Evolutionary conservation across 2,888 invertebrate genomes (phyloP), one percentile per base, ranked within the genome.

Genomic region (Volucella inanis): DNA sequence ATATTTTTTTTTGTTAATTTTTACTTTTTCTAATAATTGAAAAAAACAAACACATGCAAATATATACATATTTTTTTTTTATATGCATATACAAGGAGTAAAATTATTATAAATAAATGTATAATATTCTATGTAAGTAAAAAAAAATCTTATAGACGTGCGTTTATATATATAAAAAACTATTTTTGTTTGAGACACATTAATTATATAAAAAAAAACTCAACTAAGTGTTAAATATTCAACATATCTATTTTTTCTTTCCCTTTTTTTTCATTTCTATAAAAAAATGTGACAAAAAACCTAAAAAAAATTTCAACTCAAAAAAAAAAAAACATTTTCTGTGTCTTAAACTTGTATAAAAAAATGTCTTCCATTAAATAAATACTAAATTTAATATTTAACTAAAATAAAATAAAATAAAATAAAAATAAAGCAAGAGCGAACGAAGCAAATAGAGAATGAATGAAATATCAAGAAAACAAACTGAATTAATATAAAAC

Each of bases 311-410:
- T 70, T 76, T 72, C 76, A 79, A 65, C 76, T 87, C 88, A 71
- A 88, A 87, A 89, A 86, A 87, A 89, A 86, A 89, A 90, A 90
- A 90, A 91, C 90, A 91, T 90, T 92, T 91, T 91, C 91, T 92
- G 91, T 91, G 91, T 91, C 91, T 91, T 91, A 91, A 92, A 92
- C 91, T 92, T 92, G 91, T 91, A 91, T 92, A 91, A 91, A 87
- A 22, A 91, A 90, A 91, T 91, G 91, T 91, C 91, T 91, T 91
- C 91, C 92, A 91, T 91, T 91, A 91, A 89, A 89, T 87, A 86
- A 90, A 90, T 90, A 90, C 89, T 90, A 89, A 89, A 89, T 74
- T 78, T 71, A 82, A 82, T 82, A 86, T 74, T 78, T 70, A 86
- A 78, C 81, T 86, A 70, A 70, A 83, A 74, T 61, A 55, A 79